These are phyloP conservation scores for Onychomys leucogaster DNA, from an alignment of 2,797 vertebrate genomes.

Conservation along the genomic window DNA sequence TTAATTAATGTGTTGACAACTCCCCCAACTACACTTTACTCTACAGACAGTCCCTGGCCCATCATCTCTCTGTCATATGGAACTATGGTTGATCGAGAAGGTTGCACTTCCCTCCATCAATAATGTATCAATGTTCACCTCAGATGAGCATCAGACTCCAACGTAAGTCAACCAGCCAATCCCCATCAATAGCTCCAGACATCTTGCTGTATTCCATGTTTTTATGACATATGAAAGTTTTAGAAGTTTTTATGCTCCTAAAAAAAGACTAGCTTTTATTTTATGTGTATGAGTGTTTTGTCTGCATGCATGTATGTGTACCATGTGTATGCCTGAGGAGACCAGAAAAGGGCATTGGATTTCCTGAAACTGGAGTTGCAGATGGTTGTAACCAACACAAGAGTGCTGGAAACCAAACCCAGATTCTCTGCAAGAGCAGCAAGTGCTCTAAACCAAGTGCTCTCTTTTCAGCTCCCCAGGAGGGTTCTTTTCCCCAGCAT, in stretches of 20 bases:
- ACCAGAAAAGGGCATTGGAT: neutral
- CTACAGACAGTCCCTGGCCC: neutral
- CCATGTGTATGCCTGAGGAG: fast-evolving
- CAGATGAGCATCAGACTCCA: neutral
- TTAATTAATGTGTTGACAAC: conserved; percentile 25
- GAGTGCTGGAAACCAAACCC: neutral
- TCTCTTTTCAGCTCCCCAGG: neutral
- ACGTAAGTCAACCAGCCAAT: neutral
- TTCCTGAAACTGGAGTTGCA: neutral
- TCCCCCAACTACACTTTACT: neutral
- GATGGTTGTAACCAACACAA: neutral
- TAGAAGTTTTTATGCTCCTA: neutral
- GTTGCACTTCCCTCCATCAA: neutral
- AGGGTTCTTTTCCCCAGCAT: neutral
- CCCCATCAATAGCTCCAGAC: neutral
- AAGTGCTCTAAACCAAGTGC: neutral
- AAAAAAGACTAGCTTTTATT: neutral
- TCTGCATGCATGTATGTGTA: neutral
- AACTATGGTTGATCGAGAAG: conserved; percentile 38
- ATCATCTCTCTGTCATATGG: neutral
- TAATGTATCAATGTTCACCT: neutral
- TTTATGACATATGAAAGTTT: neutral
- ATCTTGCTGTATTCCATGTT: neutral
- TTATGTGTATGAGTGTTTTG: neutral
- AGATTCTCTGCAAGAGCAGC: neutral